Percentiles rank a stretch among this genome's conserved stretches.
Evolutionary conservation across 1,140 invertebrate species (phyloP).

Genomic region (Aricia agestis): DNA sequence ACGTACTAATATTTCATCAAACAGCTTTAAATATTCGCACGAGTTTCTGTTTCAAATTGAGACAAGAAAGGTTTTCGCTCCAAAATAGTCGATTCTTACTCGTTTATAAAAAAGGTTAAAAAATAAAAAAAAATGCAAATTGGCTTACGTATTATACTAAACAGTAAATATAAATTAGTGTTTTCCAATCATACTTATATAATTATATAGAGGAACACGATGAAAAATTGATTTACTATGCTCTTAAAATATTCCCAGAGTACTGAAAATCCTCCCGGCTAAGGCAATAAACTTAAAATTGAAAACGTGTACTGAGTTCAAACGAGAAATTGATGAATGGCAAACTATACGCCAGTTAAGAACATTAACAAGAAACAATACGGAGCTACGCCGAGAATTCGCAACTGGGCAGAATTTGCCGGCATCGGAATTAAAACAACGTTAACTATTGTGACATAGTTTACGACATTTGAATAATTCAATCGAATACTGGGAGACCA

Average conservation of each 20-base stretch:
- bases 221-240: background rate
- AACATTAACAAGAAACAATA: background rate
- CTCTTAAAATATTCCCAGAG: background rate
- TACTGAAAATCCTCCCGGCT: background rate
- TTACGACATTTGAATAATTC: background rate
- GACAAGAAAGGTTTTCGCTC: too few species aligned
- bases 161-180: too few species aligned
- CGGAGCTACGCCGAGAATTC: background rate
- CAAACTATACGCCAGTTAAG: background rate
- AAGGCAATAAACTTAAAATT: background rate
- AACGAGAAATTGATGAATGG: conserved; percentile 1
- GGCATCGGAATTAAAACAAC: background rate
- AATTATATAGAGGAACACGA: too few species aligned
- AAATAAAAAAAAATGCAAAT: too few species aligned
- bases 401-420: background rate
- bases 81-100: too few species aligned
- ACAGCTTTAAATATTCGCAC: too few species aligned
- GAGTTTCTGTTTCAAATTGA: too few species aligned
- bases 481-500: background rate
- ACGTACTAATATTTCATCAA: background rate
- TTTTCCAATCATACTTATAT: too few species aligned
- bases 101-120: too few species aligned
- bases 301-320: background rate
- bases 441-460: background rate
- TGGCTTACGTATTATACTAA: too few species aligned